Percentiles rank a stretch among this genome's conserved stretches.
These are phyloP conservation scores for Tyria jacobaeae DNA, from an alignment of 2,888 invertebrate species.

Conservation along the genomic window DNA sequence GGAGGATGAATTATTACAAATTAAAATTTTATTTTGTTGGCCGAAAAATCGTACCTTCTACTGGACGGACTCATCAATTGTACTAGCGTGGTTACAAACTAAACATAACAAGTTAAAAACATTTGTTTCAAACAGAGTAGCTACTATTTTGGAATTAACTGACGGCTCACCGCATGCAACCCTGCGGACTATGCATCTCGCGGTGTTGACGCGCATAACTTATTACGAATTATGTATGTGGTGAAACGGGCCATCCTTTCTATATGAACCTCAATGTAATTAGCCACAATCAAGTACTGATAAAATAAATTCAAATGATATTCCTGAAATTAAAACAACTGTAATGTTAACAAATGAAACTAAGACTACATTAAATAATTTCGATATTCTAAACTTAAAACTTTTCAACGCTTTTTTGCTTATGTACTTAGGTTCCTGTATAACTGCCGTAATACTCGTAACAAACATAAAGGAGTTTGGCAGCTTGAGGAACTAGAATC, in stretches of 20 bases:
- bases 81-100: background rate
- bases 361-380: too few species aligned
- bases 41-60: background rate
- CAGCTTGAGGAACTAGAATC: conserved; percentile 3
- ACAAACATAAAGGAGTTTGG: too few species aligned
- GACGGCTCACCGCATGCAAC: too few species aligned
- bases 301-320: background rate
- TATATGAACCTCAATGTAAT: background rate
- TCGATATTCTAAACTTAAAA: too few species aligned
- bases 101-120: background rate
- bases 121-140: too few species aligned
- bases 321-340: background rate
- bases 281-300: background rate
- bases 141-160: too few species aligned
- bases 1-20: too few species aligned
- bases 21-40: too few species aligned
- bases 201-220: too few species aligned
- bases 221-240: background rate
- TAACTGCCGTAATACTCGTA: background rate
- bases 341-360: background rate
- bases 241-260: background rate
- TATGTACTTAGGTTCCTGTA: background rate
- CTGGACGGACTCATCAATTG: background rate
- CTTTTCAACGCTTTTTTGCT: background rate
- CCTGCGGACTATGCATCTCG: too few species aligned